Conservation (phyloP, 2,797 vertebrate species). For the Benthosema pterotum region DNA sequence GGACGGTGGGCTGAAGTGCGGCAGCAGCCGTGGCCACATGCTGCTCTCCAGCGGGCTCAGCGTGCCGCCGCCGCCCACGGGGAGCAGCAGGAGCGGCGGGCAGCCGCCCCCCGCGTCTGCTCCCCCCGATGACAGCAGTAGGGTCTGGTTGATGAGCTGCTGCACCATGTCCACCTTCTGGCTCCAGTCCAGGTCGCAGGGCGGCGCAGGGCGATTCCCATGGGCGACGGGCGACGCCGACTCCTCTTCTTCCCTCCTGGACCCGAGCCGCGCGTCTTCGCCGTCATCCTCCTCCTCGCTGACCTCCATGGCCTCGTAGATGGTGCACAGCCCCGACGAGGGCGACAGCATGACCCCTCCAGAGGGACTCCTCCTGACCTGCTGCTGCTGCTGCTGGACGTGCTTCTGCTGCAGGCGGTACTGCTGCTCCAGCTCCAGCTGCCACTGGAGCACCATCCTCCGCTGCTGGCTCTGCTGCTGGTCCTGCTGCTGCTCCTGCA, state of each 20-base stretch:
- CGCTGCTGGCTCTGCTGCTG: constrained; percentile 50
- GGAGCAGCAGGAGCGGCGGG: constrained; percentile 76
- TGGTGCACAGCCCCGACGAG: constrained; percentile 87
- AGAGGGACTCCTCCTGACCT: constrained; percentile 58
- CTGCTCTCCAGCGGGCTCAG: constrained; percentile 85
- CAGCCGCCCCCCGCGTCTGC: constrained; percentile 22
- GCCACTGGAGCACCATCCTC: constrained; percentile 74
- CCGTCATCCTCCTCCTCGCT: constrained; percentile 78
- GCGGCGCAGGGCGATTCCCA: constrained; percentile 45
- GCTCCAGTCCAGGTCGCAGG: constrained; percentile 73
- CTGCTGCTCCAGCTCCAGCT: constrained; percentile 77
- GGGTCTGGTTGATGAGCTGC: constrained; percentile 88
- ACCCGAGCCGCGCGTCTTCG: not conserved
- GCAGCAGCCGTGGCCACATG: constrained; percentile 86
- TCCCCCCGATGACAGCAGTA: constrained; percentile 82
- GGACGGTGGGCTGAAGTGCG: constrained; percentile 79
- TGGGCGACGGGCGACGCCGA: constrained; percentile 6
- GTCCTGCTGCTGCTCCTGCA: constrained; percentile 74
- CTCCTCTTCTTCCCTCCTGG: not conserved
- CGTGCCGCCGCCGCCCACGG: constrained; percentile 70
- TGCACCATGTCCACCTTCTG: constrained; percentile 85
- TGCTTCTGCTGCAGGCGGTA: constrained; percentile 76
- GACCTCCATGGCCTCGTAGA: constrained; percentile 89
- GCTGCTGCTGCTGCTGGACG: constrained; percentile 73
- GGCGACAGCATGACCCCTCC: constrained; percentile 75